These are phyloP conservation scores for Drosophila kepulauana DNA, from an alignment of 1,140 invertebrate genomes.

Conservation along the genomic window DNA sequence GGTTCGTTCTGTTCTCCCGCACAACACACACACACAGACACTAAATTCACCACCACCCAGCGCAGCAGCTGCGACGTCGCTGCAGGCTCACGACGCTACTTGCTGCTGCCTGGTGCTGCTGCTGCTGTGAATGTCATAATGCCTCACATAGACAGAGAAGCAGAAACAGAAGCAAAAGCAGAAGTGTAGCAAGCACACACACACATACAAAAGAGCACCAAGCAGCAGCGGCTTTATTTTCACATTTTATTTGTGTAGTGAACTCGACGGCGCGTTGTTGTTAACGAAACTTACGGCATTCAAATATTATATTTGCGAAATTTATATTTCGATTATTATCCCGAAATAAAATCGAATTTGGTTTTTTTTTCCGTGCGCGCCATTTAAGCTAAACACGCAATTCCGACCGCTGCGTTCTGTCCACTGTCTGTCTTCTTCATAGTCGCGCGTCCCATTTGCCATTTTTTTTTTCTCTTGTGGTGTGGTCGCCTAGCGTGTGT, in stretches of 20 bases:
- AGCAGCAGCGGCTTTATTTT: conserved; percentile 24
- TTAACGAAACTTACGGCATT: conserved; percentile 22
- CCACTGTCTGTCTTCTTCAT: neutral
- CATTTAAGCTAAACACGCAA: conserved; percentile 23
- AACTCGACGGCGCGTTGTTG: conserved; percentile 33
- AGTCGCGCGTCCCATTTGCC: neutral
- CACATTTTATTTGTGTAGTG: conserved; percentile 32
- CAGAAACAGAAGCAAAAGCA: conserved; percentile 13
- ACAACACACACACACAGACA: neutral
- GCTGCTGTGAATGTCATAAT: conserved; percentile 42
- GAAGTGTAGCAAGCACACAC: conserved; percentile 9
- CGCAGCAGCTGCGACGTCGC: conserved; percentile 1
- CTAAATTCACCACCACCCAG: conserved; percentile 18
- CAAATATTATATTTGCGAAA: conserved; percentile 20
- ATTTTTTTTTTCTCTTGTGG: neutral
- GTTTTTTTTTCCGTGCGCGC: conserved; percentile 5
- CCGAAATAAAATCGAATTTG: neutral
- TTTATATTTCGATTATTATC: conserved; percentile 6
- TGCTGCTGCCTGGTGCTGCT: conserved; percentile 16
- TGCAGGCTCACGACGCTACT: conserved; percentile 31
- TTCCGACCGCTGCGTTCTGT: conserved; percentile 17
- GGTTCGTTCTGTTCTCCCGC: conserved; percentile 3
- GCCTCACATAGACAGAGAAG: conserved; percentile 13
- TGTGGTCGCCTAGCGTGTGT: neutral
- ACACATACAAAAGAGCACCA: too few relatives aligned